Evolutionary conservation across 53 echinoderm and acorn worm species (phyloP).

Genomic region (Henricia sp.): DNA sequence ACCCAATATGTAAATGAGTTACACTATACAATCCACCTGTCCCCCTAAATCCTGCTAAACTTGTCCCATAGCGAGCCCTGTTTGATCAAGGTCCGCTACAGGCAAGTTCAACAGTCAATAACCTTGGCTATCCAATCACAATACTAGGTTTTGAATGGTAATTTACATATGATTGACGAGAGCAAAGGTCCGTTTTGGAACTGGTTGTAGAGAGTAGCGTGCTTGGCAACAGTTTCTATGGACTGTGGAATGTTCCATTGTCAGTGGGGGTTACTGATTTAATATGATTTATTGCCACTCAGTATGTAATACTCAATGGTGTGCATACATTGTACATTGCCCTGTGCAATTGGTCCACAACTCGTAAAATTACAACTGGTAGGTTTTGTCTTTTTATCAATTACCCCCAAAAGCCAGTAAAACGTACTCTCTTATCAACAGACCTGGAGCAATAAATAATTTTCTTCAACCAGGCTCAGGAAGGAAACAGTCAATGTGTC

Average conservation of each 20-base stretch:
- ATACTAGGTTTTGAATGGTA: slow-evolving; percentile 20
- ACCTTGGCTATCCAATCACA: slow-evolving; percentile 46
- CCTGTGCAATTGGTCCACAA: no score
- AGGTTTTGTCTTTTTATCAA: no score
- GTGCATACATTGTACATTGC: no score
- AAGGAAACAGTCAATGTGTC: no score
- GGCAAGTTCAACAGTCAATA: slow-evolving; percentile 41
- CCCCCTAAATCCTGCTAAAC: background rate
- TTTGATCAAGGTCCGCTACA: background rate
- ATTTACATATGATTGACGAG: slow-evolving; percentile 46
- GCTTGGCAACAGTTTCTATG: slow-evolving; percentile 56
- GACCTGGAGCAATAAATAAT: no score
- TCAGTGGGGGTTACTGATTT: slow-evolving; percentile 16
- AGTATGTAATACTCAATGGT: no score
- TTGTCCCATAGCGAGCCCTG: background rate
- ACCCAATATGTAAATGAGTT: slow-evolving; percentile 55
- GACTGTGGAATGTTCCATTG: slow-evolving; percentile 45
- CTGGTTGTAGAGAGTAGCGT: slow-evolving; percentile 25
- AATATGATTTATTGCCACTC: no score
- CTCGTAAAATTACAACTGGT: no score
- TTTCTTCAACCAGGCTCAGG: no score
- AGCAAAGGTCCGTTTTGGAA: slow-evolving; percentile 39
- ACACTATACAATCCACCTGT: background rate
- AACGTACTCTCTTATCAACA: no score
- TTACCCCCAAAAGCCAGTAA: no score